Evolutionary conservation across 2,888 invertebrate genomes (phyloP).

Genomic region (Archips crataeganus): DNA sequence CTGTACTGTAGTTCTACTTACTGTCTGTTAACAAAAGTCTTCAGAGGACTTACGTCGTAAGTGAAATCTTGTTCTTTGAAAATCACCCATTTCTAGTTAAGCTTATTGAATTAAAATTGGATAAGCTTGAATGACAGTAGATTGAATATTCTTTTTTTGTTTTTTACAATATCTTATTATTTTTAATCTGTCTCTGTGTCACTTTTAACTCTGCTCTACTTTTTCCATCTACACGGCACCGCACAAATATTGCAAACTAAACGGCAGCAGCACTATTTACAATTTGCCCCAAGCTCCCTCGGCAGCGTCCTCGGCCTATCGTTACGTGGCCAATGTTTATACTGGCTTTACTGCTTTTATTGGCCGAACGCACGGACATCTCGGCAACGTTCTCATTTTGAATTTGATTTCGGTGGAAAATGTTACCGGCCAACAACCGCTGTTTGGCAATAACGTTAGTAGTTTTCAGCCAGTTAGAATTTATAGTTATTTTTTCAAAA

Average conservation of each 20-base stretch:
- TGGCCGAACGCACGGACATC: slow-evolving; percentile 34
- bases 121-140: too few species aligned
- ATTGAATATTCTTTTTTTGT: neutral
- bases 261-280: slow-evolving; percentile 81
- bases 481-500: too few species aligned
- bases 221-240: slow-evolving; percentile 83
- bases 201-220: slow-evolving; percentile 55
- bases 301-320: slow-evolving; percentile 68
- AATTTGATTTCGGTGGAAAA: slow-evolving; percentile 33
- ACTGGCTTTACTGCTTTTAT: slow-evolving; percentile 59
- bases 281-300: slow-evolving; percentile 68
- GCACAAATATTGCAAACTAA: slow-evolving; percentile 85
- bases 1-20: too few species aligned
- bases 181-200: slow-evolving; percentile 44
- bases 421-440: neutral
- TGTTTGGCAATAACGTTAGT: neutral
- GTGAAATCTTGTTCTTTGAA: too few species aligned
- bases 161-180: neutral
- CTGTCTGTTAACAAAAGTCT: too few species aligned
- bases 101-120: too few species aligned
- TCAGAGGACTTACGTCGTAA: too few species aligned
- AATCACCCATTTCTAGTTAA: too few species aligned
- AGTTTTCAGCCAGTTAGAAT: neutral
- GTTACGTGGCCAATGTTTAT: slow-evolving; percentile 79
- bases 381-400: slow-evolving; percentile 48